A percentile compares a stretch with the other conserved stretches of the same genome.
phyloP scores from a whole-genome alignment of 23 tunicate genomes.

The Halocynthia roretzi region DNA sequence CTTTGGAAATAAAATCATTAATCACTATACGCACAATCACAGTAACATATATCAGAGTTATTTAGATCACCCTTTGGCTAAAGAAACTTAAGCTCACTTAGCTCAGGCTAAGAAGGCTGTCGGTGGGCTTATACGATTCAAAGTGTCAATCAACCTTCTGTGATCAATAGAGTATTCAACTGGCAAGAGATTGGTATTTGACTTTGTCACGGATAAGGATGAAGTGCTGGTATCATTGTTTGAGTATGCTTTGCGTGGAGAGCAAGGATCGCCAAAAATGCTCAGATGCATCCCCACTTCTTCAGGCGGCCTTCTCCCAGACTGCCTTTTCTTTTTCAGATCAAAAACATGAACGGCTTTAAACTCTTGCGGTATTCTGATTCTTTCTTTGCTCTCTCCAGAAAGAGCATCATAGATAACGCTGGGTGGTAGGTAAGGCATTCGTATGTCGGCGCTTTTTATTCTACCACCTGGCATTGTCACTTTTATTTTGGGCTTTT shows the following conservation, averaged over 20 bases:
- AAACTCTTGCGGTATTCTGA: constrained; percentile 28
- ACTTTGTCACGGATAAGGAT: background rate
- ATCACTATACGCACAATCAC: too few species aligned
- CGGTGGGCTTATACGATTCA: constrained; percentile 18
- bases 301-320: background rate
- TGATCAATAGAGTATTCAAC: background rate
- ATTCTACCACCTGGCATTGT: constrained; percentile 35
- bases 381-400: constrained; percentile 18
- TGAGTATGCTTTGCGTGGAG: background rate
- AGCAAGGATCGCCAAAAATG: constrained; percentile 8
- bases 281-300: constrained; percentile 47
- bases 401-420: constrained; percentile 13
- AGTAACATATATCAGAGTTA: too few species aligned
- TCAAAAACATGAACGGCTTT: constrained; percentile 53
- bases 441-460: constrained; percentile 17
- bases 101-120: constrained; percentile 10
- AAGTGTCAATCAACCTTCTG: constrained; percentile 1
- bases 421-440: constrained; percentile 22
- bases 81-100: too few species aligned
- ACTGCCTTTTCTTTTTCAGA: constrained; percentile 44
- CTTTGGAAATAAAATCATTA: too few species aligned
- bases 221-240: background rate
- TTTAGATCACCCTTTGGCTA: too few species aligned
- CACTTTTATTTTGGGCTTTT: constrained; percentile 13
- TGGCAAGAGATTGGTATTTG: background rate